Percentiles rank a stretch among this genome's conserved stretches.
Evolutionary conservation across 2,113 vertebrate species (phyloP).

Genomic region (Barbus barbus): DNA sequence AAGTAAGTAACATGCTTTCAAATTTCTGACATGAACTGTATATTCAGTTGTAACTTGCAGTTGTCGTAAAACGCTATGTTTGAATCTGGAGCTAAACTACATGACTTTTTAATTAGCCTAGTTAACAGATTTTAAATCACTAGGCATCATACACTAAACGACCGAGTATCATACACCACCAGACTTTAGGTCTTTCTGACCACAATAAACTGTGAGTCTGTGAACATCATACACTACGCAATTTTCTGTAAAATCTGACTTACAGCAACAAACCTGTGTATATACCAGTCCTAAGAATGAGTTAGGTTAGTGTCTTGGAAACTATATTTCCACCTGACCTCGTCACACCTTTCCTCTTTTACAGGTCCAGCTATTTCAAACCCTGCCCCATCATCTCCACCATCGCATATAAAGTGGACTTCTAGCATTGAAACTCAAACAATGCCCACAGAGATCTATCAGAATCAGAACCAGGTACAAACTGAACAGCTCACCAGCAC

Average conservation of each 20-base stretch:
- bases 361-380: not conserved
- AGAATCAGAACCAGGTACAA: conserved; percentile 17
- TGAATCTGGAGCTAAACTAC: not conserved
- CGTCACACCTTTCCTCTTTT: not conserved
- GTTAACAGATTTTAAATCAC: not conserved
- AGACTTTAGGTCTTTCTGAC: not conserved
- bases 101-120: not conserved
- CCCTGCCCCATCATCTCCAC: conserved; percentile 16
- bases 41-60: not conserved
- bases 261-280: not conserved
- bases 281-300: not conserved
- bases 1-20: too few relatives aligned
- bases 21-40: not conserved
- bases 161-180: too few relatives aligned
- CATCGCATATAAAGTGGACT: conserved; percentile 42
- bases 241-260: not conserved
- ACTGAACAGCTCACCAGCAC: not conserved
- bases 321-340: not conserved
- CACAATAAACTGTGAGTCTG: too few relatives aligned
- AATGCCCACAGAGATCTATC: not conserved
- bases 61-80: not conserved
- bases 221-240: not conserved
- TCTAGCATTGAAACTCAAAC: conserved; percentile 1
- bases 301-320: not conserved
- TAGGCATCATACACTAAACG: not conserved